These are phyloP conservation scores for Morus bassanus DNA, from an alignment of 2,797 vertebrate genomes.

Conservation along the genomic window DNA sequence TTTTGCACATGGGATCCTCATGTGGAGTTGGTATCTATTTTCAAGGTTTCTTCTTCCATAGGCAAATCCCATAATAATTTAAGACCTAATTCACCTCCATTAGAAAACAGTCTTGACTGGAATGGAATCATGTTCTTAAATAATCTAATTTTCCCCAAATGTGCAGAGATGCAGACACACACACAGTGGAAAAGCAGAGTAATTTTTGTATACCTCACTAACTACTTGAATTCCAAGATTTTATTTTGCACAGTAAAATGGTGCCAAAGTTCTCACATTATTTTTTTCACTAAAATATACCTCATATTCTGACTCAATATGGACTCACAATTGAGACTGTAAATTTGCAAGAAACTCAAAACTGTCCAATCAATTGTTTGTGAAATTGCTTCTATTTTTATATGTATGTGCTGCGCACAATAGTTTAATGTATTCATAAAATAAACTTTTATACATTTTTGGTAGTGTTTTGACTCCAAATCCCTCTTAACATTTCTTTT, in stretches of 20 bases:
- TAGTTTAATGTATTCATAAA: conserved; percentile 87
- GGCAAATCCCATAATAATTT: not conserved
- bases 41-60: not conserved
- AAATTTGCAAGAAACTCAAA: conserved; percentile 83
- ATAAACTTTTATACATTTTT: conserved; percentile 85
- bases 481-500: conserved; percentile 24
- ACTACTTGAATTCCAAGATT: conserved; percentile 76
- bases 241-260: conserved; percentile 81
- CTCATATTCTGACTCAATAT: conserved; percentile 87
- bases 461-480: conserved; percentile 55
- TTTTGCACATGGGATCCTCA: not conserved
- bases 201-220: conserved; percentile 75
- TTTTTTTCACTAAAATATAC: conserved; percentile 81
- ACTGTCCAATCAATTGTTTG: conserved; percentile 83
- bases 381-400: conserved; percentile 90
- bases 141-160: not conserved
- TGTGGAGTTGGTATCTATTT: not conserved
- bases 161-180: not conserved
- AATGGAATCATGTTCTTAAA: not conserved
- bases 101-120: not conserved
- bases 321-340: conserved; percentile 84
- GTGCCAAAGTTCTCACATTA: conserved; percentile 75
- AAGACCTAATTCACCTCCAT: not conserved
- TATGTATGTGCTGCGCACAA: conserved; percentile 98
- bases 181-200: not conserved